Percentiles rank a stretch among this genome's conserved stretches.
phyloP scores from a whole-genome alignment of 2,113 vertebrate species.

The Tetrao urogallus region DNA sequence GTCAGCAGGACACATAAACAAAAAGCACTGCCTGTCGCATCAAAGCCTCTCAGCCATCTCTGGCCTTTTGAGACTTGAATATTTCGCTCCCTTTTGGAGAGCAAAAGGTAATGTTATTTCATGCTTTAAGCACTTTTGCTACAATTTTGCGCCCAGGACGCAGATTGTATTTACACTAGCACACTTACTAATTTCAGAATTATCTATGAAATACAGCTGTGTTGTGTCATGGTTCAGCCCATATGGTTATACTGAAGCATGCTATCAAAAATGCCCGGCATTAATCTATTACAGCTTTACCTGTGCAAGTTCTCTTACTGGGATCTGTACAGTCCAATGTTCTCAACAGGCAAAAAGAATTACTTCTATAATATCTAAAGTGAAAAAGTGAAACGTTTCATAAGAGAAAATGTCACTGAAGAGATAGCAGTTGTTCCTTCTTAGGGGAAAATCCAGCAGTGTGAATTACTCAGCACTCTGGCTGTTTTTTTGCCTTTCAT shows the following conservation, averaged over 20 bases:
- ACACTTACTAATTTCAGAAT: background rate
- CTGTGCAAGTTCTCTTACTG: background rate
- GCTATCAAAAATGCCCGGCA: background rate
- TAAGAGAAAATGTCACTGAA: conserved; percentile 28
- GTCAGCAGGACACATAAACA: background rate
- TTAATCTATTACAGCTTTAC: background rate
- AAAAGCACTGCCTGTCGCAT: background rate
- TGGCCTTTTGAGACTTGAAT: background rate
- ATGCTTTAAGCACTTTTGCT: background rate
- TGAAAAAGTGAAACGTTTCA: conserved; percentile 5
- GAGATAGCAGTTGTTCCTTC: background rate
- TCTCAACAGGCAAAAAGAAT: background rate
- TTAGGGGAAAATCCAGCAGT: background rate
- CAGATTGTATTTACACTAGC: background rate
- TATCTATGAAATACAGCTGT: background rate
- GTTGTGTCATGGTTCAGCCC: too few species aligned
- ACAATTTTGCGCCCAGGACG: background rate
- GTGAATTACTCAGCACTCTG: conserved; percentile 40
- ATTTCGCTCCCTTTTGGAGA: background rate
- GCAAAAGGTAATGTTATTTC: background rate
- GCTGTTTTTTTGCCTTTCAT: conserved; percentile 41
- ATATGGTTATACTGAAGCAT: background rate
- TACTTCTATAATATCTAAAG: background rate
- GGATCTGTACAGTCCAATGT: background rate
- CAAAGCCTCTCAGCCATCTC: background rate